Base-by-base conservation (phyloP, 1,140 invertebrate genomes). In the Heliconius nattereri region DNA sequence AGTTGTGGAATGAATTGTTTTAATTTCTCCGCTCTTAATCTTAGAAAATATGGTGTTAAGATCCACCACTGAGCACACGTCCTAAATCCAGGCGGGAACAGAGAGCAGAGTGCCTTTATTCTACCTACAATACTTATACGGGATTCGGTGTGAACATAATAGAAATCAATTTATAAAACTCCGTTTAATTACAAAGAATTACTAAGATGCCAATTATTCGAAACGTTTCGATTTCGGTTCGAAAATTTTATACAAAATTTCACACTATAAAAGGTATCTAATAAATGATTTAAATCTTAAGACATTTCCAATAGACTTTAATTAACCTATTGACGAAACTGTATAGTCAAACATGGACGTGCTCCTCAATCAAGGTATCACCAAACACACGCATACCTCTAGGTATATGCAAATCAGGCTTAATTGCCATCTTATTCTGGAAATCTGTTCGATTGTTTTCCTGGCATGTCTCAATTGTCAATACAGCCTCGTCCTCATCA, bases 371-470 rank as follows among this genome's bases (percentile, higher is more conserved):
- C 60, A 66, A 29, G 26, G 13, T 66, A 66, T 66, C 57, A 7
- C 11, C 60, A 26, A 29, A 23, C 60, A 71, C 60, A 45, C 26
- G 75, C 26, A 45, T 29, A 57, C 54, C 6, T 23, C n/a, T 11
- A 35, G 32, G 32, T 35, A 29, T 45, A 76, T 76, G 75, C 32
- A 76, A 76, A 76, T 76, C 13, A 76, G 45, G 23, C 26, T 76
- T 76, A 76, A 76, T 76, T 76, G 74, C 66, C 37, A 26, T 35
- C 57, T 71, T 23, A 37, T 20, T 71, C 52, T 26, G 6, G 23
- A 37, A 20, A 71, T 32, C 57, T 66, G 23, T 66, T 40, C 23
- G 13, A 76, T 76, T 76, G 75, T 76, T 76, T 70, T 76, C 75
- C 20, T 40, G 60, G 45, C 60, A 32, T 70, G 26, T 71, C 75